Base-by-base conservation (phyloP, 2,888 invertebrate species). In the Caenorhabditis zanzibari region DNA sequence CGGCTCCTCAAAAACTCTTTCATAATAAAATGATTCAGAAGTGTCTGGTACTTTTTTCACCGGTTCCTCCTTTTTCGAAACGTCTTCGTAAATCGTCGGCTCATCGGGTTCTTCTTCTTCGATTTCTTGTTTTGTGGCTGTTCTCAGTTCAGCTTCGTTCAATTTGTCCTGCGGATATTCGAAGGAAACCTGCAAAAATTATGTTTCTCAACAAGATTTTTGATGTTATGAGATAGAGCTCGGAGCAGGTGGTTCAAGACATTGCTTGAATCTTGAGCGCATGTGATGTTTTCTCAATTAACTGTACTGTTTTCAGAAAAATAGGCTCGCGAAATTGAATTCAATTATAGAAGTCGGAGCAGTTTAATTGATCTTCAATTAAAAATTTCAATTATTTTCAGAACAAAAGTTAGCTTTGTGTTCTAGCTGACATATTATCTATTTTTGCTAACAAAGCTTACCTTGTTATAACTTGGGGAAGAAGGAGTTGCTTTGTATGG, bases 381-480 rank as follows among this genome's bases (percentile, higher is more conserved):
- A 6, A 32, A 6, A 32, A 32, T 32, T 7, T 7, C 32, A 38
- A 10, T 6, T 2, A 38, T 38, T 38, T 38, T 12, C 2, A 38
- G 38, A 12, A 10, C 38, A 38, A 38, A 6, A 38, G 38, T 38
- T 12, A 35, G 7, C 24, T 54, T 54, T 26, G 24, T 59, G 5
- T 32, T n/a, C 59, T n/a, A 35, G 35, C n/a, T n/a, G n/a, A n/a
- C n/a, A n/a, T n/a, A n/a, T n/a, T n/a, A n/a, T n/a, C n/a, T n/a
- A n/a, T n/a, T n/a, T n/a, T n/a, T n/a, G n/a, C n/a, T n/a, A n/a
- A n/a, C n/a, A n/a, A 32, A 47, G 2, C 54, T 44, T 5, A 77
- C 82, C 56, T 84, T 84, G 52, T 84, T 84, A 56, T 84, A 84
- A 72, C 35, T 64, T 12, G 84, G 84, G 0, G 84, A 80, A 0